phyloP scores from a whole-genome alignment of 1,140 invertebrate genomes.

The Dreissena rostriformis region DNA sequence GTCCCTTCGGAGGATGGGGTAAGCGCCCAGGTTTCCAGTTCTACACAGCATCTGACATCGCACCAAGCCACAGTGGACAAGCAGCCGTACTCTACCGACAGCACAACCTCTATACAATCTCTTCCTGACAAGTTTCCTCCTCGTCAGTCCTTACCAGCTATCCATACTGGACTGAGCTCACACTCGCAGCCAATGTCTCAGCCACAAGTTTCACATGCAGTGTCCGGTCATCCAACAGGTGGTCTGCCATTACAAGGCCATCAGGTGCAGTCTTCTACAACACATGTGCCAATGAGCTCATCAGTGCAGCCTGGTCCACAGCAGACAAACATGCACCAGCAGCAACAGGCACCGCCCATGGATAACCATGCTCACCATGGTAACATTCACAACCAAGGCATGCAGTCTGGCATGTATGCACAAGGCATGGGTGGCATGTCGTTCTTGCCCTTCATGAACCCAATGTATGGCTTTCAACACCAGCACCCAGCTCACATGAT shows the following conservation, averaged over 20 bases:
- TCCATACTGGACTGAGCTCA: no score
- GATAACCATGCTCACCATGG: conserved; percentile 16
- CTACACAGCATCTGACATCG: conserved; percentile 15
- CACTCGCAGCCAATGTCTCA: neutral
- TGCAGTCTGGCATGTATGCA: neutral
- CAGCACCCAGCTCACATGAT: conserved; percentile 33
- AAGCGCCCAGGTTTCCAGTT: neutral
- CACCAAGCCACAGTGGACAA: neutral
- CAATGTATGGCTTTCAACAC: conserved; percentile 6
- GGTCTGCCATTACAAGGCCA: neutral
- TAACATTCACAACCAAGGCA: conserved; percentile 25
- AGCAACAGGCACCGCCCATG: conserved; percentile 48
- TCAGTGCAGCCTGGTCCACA: conserved; percentile 28
- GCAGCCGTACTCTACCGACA: neutral
- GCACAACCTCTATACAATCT: neutral
- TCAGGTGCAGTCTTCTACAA: conserved; percentile 13
- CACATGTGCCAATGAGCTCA: conserved; percentile 4
- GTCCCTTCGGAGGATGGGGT: conserved; percentile 44
- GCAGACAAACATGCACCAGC: conserved; percentile 42
- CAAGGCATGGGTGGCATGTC: conserved; percentile 9
- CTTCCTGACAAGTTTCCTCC: neutral
- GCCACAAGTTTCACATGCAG: neutral
- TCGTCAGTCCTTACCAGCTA: no score
- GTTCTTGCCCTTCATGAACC: conserved; percentile 36
- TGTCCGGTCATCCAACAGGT: neutral